Conservation (phyloP, 2,888 invertebrate species). For the Ornithoptera priamus region DNA sequence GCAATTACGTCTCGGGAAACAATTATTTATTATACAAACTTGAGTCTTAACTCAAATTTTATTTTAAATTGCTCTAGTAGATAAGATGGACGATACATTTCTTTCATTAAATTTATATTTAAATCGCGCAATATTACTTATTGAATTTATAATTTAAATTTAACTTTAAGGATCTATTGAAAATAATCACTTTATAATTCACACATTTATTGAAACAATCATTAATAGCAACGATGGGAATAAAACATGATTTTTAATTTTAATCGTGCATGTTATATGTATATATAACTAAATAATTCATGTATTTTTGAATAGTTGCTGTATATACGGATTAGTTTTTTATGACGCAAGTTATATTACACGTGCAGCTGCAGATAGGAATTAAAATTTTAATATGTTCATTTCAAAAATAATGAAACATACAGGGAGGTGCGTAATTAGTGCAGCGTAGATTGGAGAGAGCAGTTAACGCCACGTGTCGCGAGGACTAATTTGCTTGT, state of each 20-base stretch:
- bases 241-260: no score
- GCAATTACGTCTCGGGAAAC: constrained; percentile 78
- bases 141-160: no score
- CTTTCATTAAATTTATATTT: constrained; percentile 33
- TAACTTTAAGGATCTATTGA: no score
- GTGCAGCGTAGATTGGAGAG: constrained; percentile 31
- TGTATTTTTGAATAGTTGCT: no score
- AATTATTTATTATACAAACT: constrained; percentile 80
- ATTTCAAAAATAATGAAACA: constrained; percentile 29
- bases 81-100: constrained; percentile 58
- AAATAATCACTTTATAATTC: no score
- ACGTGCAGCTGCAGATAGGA: neutral
- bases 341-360: neutral
- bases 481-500: constrained; percentile 32
- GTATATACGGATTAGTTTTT: no score
- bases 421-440: constrained; percentile 31
- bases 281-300: no score
- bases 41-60: constrained; percentile 78
- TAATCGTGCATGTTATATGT: no score
- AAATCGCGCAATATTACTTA: neutral
- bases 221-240: no score
- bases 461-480: constrained; percentile 36
- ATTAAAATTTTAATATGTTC: constrained; percentile 18
- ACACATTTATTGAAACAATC: no score
- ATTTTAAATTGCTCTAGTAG: constrained; percentile 71